These are phyloP conservation scores for Falco concolor DNA, from an alignment of 2,797 vertebrate species.

Conservation along the genomic window DNA sequence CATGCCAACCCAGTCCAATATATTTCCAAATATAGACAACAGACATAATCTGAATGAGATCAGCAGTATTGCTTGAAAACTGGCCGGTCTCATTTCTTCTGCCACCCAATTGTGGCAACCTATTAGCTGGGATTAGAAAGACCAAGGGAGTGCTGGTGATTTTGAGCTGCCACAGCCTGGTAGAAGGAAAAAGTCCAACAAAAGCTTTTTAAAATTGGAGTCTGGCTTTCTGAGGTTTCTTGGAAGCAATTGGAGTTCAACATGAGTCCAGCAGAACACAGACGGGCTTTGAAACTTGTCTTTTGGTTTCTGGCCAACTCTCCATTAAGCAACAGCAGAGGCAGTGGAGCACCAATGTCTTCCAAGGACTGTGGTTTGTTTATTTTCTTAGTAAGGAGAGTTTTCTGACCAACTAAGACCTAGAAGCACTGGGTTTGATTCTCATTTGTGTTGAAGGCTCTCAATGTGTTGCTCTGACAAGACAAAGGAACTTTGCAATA, in stretches of 20 bases:
- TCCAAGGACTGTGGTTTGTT: neutral
- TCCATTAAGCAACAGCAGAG: neutral
- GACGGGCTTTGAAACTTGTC: neutral
- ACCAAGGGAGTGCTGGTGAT: neutral
- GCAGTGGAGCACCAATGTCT: neutral
- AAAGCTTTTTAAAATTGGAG: neutral
- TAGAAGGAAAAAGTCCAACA: neutral
- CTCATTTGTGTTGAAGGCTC: neutral
- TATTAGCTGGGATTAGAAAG: neutral
- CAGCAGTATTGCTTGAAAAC: neutral
- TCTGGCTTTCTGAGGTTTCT: neutral
- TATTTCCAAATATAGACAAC: neutral
- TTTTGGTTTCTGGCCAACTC: neutral
- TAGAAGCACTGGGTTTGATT: neutral
- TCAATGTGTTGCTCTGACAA: neutral
- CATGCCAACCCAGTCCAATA: neutral
- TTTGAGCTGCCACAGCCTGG: neutral
- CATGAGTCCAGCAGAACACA: conserved; percentile 5
- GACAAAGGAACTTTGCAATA: neutral
- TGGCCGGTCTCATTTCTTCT: neutral
- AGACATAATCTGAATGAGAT: neutral
- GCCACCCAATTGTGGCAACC: neutral
- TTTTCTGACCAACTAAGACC: neutral
- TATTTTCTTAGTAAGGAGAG: neutral
- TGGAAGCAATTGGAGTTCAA: neutral